These are phyloP conservation scores for Cinclus mexicanus DNA, from an alignment of 2,113 vertebrate genomes.

Conservation along the genomic window DNA sequence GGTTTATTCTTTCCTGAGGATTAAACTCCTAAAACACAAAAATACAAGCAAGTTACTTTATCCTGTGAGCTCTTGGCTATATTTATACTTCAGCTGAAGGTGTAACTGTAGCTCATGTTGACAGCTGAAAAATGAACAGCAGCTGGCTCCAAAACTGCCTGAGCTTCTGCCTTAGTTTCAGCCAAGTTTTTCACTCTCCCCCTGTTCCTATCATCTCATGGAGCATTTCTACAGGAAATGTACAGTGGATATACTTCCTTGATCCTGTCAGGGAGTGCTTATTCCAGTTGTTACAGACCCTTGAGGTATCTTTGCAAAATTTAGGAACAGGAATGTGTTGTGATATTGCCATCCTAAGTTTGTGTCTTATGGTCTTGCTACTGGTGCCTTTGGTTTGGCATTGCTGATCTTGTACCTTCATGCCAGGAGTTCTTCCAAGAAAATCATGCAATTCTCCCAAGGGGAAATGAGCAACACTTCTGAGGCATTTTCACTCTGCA, in stretches of 20 bases:
- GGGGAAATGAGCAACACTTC: neutral
- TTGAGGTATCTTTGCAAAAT: neutral
- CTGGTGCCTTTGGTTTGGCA: neutral
- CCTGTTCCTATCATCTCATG: neutral
- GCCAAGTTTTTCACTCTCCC: neutral
- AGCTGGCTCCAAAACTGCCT: neutral
- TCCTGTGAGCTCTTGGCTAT: neutral
- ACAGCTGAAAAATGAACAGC: neutral
- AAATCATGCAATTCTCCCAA: neutral
- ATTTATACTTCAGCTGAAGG: neutral
- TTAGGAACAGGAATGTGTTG: neutral
- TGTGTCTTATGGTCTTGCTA: neutral
- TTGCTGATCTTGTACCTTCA: neutral
- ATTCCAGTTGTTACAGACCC: neutral
- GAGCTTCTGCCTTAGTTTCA: neutral
- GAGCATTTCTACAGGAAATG: neutral
- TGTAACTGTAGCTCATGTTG: neutral
- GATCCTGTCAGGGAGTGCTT: neutral
- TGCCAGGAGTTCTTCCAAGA: neutral
- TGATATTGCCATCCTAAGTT: neutral
- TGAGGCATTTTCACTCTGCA: neutral
- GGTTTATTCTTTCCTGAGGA: neutral
- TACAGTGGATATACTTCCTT: neutral
- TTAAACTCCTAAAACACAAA: neutral
- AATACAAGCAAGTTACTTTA: neutral